Evolutionary conservation across 1,140 invertebrate genomes (phyloP).

Genomic region (Phenacoccus solenopsis): DNA sequence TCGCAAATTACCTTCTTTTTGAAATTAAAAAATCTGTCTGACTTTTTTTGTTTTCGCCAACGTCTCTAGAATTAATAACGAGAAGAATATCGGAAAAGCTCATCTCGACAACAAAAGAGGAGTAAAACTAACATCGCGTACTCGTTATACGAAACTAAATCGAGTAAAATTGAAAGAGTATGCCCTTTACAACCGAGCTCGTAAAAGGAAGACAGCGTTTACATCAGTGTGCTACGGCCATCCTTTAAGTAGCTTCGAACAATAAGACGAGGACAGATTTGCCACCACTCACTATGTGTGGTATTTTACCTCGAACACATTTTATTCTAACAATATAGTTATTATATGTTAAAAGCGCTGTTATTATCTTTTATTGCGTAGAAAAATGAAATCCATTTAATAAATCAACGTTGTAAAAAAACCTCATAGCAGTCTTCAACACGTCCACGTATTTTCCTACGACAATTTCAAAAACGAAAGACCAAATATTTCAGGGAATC

Average conservation of each 20-base stretch:
- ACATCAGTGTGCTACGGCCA: background rate
- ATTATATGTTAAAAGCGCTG: background rate
- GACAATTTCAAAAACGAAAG: background rate
- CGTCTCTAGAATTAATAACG: background rate
- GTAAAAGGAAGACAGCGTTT: background rate
- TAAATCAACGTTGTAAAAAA: background rate
- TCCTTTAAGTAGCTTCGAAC: background rate
- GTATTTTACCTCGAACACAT: background rate
- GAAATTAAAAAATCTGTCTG: background rate
- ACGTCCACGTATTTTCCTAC: background rate
- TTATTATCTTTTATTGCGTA: background rate
- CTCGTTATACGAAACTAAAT: too few relatives aligned
- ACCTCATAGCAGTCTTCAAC: too few relatives aligned
- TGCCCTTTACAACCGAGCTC: background rate
- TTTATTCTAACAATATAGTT: background rate
- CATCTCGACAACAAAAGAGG: background rate
- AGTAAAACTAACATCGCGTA: too few relatives aligned
- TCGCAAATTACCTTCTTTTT: background rate
- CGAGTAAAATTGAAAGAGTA: constrained; percentile 2
- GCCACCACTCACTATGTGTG: background rate
- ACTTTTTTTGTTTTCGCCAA: background rate
- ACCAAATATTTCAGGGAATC: too few relatives aligned
- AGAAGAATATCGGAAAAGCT: background rate
- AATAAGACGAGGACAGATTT: background rate
- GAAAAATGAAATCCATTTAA: background rate